Conservation (phyloP, 2,888 invertebrate genomes). For the Philhelius pedissequus region DNA sequence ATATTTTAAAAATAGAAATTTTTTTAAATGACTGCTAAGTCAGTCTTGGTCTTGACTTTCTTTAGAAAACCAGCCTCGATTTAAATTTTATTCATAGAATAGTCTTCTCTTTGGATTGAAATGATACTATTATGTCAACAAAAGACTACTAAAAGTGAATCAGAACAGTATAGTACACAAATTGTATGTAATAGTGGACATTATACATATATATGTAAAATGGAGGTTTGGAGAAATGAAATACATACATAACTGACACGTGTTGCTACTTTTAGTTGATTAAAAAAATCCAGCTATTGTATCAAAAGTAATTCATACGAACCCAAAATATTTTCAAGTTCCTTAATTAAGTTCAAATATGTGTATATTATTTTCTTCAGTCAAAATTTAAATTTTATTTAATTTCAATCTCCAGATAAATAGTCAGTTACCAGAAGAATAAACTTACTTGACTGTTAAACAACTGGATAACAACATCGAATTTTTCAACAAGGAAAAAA, state of each 20-base stretch:
- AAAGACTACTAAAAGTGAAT: background rate
- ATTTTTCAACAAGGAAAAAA: too few relatives aligned
- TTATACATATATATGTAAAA: background rate
- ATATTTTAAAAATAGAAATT: background rate
- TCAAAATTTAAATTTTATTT: too few relatives aligned
- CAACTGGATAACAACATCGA: too few relatives aligned
- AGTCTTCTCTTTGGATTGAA: background rate
- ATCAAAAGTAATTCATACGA: background rate
- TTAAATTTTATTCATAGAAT: background rate
- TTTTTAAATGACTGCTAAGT: background rate
- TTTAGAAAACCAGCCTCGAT: background rate
- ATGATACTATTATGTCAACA: background rate
- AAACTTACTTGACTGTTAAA: too few relatives aligned
- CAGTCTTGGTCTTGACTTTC: background rate
- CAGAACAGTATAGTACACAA: too few relatives aligned
- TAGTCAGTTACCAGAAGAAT: too few relatives aligned
- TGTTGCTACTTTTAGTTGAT: background rate
- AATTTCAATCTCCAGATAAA: too few relatives aligned
- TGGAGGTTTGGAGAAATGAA: background rate
- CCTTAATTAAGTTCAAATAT: background rate
- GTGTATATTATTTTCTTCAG: too few relatives aligned
- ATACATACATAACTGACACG: background rate
- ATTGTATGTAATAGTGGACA: background rate
- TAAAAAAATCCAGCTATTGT: background rate
- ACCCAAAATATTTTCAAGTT: background rate